Evolutionary conservation across 92 coral and sea anemone species (phyloP).

Genomic region (Paramuricea clavata): DNA sequence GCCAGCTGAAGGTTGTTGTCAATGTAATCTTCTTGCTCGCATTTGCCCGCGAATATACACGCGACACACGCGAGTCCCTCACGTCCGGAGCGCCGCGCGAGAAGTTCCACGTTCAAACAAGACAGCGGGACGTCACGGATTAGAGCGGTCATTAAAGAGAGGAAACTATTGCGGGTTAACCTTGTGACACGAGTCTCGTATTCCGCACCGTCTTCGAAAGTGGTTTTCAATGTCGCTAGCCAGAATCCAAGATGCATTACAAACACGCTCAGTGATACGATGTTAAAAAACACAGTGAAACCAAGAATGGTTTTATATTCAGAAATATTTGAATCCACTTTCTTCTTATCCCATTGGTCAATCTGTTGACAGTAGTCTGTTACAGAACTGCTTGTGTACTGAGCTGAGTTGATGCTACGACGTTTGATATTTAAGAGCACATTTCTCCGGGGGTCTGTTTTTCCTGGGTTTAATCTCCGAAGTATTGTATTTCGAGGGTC

Average conservation of each 20-base stretch:
- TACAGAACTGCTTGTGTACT: neutral
- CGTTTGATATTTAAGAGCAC: neutral
- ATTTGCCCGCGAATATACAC: slow-evolving; percentile 75
- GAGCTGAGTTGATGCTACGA: neutral
- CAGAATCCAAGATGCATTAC: slow-evolving; percentile 79
- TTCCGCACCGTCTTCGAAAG: slow-evolving; percentile 71
- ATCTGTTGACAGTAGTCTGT: neutral
- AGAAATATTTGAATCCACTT: slow-evolving; percentile 56
- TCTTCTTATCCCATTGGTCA: slow-evolving; percentile 54
- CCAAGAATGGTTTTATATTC: slow-evolving; percentile 63
- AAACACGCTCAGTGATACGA: slow-evolving; percentile 75
- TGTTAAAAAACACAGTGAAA: slow-evolving; percentile 73
- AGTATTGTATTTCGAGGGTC: neutral
- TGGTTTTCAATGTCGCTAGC: slow-evolving; percentile 75
- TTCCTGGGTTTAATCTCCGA: neutral
- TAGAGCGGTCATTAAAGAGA: slow-evolving; percentile 85
- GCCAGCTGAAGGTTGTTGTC: slow-evolving; percentile 74
- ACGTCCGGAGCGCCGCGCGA: slow-evolving; percentile 81
- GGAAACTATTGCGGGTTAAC: slow-evolving; percentile 74
- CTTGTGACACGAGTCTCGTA: slow-evolving; percentile 78
- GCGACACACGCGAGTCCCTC: slow-evolving; percentile 86
- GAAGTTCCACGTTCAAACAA: slow-evolving; percentile 83
- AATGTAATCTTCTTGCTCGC: slow-evolving; percentile 68
- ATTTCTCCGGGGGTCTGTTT: neutral
- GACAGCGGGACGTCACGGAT: slow-evolving; percentile 90